These are phyloP conservation scores for Xylocampa areola DNA, from an alignment of 2,888 invertebrate genomes.

Conservation along the genomic window DNA sequence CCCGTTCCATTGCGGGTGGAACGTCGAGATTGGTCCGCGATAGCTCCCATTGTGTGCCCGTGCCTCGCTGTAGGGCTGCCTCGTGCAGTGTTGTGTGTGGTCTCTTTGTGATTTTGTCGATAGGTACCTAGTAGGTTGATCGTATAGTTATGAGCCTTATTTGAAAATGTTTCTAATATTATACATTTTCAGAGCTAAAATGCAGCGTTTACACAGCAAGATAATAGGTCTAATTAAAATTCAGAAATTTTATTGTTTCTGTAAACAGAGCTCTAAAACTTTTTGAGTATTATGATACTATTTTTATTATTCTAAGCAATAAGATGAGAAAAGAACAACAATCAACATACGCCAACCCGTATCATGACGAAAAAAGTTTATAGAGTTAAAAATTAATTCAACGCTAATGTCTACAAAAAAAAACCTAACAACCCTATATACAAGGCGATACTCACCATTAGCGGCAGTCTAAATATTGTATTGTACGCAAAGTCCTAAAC, in stretches of 20 bases:
- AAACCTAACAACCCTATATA: conserved; percentile 63
- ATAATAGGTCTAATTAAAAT: too few relatives aligned
- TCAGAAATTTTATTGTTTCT: too few relatives aligned
- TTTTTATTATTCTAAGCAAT: too few relatives aligned
- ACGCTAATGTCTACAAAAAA: not conserved
- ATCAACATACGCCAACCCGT: too few relatives aligned
- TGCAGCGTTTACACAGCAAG: too few relatives aligned
- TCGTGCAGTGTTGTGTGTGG: conserved; percentile 26
- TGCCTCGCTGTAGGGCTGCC: conserved; percentile 60
- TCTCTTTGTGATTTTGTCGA: conserved; percentile 15
- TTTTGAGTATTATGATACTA: too few relatives aligned
- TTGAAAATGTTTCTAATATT: too few relatives aligned
- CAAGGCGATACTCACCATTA: conserved; percentile 79
- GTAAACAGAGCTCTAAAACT: too few relatives aligned
- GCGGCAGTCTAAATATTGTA: conserved; percentile 78
- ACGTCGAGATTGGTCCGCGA: conserved; percentile 69
- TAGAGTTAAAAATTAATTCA: not conserved
- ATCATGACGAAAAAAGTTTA: not conserved
- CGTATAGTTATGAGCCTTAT: too few relatives aligned
- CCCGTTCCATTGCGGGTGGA: conserved; percentile 67
- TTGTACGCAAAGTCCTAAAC: conserved; percentile 74
- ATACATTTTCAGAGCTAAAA: too few relatives aligned
- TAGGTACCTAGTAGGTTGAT: too few relatives aligned
- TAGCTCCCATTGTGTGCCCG: conserved; percentile 74
- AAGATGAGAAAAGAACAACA: too few relatives aligned